phyloP scores from a whole-genome alignment of 1,140 invertebrate genomes.

The Pseudomyrmex concolor region DNA sequence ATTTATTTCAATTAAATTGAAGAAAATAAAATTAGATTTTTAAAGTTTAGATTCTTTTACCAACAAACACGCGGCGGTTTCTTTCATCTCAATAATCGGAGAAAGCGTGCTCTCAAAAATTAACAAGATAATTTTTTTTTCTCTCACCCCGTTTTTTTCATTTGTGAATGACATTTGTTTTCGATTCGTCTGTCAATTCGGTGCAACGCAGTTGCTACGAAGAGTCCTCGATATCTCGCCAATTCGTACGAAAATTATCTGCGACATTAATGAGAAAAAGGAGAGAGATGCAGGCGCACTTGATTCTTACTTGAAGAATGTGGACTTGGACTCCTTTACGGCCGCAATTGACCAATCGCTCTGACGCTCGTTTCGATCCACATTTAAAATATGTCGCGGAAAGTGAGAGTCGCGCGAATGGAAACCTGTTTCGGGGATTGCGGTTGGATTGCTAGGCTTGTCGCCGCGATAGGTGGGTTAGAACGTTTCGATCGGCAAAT shows the following conservation, averaged over 20 bases:
- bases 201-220: too few relatives aligned
- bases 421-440: conserved; percentile 66
- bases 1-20: too few relatives aligned
- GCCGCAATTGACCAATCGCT: conserved; percentile 27
- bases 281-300: neutral
- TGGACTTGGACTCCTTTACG: conserved; percentile 32
- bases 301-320: neutral
- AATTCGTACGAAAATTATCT: neutral
- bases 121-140: too few relatives aligned
- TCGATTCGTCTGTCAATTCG: too few relatives aligned
- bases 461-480: conserved; percentile 54
- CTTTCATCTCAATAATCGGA: too few relatives aligned
- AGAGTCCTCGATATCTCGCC: too few relatives aligned
- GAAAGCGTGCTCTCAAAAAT: too few relatives aligned
- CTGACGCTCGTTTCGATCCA: conserved; percentile 38
- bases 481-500: conserved; percentile 38
- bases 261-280: neutral
- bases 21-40: too few relatives aligned
- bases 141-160: too few relatives aligned
- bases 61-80: too few relatives aligned
- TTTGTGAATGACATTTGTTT: too few relatives aligned
- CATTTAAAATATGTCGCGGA: conserved; percentile 69
- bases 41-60: too few relatives aligned
- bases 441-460: neutral
- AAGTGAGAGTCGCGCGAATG: conserved; percentile 70